Conservation (phyloP, 2,113 vertebrate species). For the Psilopsiagon aymara region DNA sequence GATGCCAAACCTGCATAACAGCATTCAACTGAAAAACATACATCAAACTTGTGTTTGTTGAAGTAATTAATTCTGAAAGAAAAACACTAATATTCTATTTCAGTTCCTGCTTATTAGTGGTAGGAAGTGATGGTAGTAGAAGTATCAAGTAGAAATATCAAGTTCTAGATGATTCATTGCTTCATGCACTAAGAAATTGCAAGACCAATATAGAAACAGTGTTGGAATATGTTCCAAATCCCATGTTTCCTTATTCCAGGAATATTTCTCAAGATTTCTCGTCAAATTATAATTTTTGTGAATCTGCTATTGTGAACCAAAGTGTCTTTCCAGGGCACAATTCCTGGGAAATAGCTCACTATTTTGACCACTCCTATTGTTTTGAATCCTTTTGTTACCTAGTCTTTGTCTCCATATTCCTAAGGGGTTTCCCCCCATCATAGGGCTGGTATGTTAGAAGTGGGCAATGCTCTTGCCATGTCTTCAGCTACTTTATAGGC, state of each 20-base stretch:
- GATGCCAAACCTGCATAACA: not conserved
- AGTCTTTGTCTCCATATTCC: not conserved
- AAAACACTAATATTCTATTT: not conserved
- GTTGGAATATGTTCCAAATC: not conserved
- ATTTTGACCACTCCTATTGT: not conserved
- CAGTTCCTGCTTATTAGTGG: not conserved
- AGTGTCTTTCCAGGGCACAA: not conserved
- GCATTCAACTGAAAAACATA: not conserved
- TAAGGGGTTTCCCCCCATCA: not conserved
- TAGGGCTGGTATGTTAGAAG: not conserved
- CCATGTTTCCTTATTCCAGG: not conserved
- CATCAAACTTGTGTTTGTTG: not conserved
- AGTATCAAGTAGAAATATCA: not conserved
- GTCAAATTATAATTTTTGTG: not conserved
- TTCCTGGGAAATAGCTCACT: not conserved
- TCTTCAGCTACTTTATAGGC: not conserved
- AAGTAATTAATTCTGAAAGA: not conserved
- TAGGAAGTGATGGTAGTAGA: not conserved
- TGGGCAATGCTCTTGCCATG: accelerated
- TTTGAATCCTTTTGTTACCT: not conserved
- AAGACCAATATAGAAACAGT: not conserved
- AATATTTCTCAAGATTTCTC: not conserved
- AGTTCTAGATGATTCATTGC: not conserved
- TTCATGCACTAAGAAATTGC: not conserved
- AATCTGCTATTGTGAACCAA: not conserved